These are phyloP conservation scores for Noctua pronuba DNA, from an alignment of 2,888 invertebrate genomes.

Conservation along the genomic window DNA sequence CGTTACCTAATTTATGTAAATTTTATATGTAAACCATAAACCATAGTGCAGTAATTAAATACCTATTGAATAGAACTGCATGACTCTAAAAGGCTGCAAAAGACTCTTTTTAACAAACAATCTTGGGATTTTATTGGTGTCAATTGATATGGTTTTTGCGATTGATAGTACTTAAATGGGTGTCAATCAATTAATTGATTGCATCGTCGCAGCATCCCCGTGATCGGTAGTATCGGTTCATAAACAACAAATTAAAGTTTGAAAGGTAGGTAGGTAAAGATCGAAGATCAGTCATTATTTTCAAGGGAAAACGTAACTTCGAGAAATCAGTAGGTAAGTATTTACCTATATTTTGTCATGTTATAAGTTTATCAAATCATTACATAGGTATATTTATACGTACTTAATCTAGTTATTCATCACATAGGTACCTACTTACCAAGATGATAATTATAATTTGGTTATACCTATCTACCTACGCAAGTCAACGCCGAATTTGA, in stretches of 20 bases:
- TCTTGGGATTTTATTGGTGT: slow-evolving; percentile 40
- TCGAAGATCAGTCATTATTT: not conserved
- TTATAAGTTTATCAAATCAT: not conserved
- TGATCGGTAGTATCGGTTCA: not conserved
- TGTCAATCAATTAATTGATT: slow-evolving; percentile 30
- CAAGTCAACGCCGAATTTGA: not conserved
- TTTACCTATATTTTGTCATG: not conserved
- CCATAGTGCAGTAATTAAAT: not conserved
- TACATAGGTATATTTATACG: too few relatives aligned
- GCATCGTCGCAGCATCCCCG: slow-evolving; percentile 9
- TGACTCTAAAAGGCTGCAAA: slow-evolving; percentile 7
- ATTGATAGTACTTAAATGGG: slow-evolving; percentile 8
- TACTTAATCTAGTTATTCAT: not conserved
- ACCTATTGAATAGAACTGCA: not conserved
- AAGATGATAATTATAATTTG: not conserved
- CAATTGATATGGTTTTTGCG: slow-evolving; percentile 41
- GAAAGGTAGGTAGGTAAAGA: not conserved
- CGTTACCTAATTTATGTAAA: not conserved
- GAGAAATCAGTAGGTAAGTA: not conserved
- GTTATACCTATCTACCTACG: not conserved
- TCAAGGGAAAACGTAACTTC: not conserved
- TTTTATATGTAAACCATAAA: not conserved
- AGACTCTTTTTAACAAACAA: slow-evolving; percentile 13
- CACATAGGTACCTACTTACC: not conserved
- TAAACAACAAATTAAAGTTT: not conserved